phyloP scores from a whole-genome alignment of 2,113 vertebrate genomes.

The Pitta sordida region DNA sequence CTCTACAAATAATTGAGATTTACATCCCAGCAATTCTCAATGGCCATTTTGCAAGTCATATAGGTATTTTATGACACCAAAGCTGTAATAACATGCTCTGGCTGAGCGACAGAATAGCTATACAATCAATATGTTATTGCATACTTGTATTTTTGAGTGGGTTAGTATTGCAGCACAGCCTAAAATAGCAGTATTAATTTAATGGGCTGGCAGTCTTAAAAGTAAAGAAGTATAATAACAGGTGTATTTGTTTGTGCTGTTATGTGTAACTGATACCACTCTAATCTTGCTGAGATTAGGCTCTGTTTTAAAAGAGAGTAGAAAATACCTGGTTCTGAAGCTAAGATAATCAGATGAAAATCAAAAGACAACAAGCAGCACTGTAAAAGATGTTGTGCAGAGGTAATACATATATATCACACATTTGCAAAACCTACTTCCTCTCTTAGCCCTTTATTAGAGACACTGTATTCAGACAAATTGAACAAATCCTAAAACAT shows the following conservation, averaged over 20 bases:
- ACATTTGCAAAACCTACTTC: slow-evolving; percentile 30
- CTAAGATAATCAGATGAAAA: background rate
- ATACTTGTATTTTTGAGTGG: background rate
- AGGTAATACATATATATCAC: slow-evolving; percentile 18
- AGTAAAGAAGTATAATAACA: background rate
- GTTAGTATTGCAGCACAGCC: background rate
- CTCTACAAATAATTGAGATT: background rate
- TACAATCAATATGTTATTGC: background rate
- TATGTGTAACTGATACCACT: background rate
- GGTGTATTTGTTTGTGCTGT: slow-evolving; percentile 4
- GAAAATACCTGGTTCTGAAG: background rate
- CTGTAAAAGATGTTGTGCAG: background rate
- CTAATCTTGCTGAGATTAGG: background rate
- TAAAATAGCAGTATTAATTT: slow-evolving; percentile 1
- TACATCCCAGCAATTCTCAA: background rate
- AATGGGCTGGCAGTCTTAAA: slow-evolving; percentile 21
- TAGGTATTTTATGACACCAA: background rate
- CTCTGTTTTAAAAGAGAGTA: slow-evolving; percentile 26
- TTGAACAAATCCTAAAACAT: slow-evolving; percentile 64
- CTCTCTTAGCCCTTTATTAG: slow-evolving; percentile 48
- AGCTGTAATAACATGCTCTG: background rate
- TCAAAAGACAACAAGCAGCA: slow-evolving; percentile 34
- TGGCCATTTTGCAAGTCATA: background rate
- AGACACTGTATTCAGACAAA: slow-evolving; percentile 63
- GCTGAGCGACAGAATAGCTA: background rate